A percentile compares a stretch with the other conserved stretches of the same genome.
phyloP scores from a whole-genome alignment of 2,888 invertebrate genomes.

The Ashinkailepas kermadecensis region DNA sequence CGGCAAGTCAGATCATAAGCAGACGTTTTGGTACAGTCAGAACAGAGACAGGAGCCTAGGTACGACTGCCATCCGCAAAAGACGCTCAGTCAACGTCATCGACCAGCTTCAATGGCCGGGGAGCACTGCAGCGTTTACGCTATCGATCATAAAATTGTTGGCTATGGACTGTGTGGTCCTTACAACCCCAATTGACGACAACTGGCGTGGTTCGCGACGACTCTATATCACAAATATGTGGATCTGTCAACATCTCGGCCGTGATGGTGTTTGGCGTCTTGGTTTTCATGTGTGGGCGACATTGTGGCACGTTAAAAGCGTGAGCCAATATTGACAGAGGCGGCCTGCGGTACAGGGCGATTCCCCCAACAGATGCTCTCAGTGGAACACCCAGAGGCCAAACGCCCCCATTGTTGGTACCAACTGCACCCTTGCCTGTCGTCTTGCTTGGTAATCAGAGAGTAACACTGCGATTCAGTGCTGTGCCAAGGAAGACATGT shows the following conservation, averaged over 20 bases:
- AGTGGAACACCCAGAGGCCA: background rate
- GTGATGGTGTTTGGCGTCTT: background rate
- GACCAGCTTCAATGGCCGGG: no score
- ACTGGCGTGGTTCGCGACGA: background rate
- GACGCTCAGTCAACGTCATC: no score
- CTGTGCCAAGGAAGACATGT: no score
- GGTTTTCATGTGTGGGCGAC: background rate
- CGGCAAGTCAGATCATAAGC: no score
- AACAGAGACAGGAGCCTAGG: no score
- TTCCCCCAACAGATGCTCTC: background rate
- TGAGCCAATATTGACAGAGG: background rate
- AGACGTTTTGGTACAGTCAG: no score
- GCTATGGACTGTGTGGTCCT: background rate
- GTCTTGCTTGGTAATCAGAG: no score
- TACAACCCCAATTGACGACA: background rate
- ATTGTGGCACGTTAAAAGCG: background rate
- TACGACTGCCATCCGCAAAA: no score
- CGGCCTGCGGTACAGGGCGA: background rate
- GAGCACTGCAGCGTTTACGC: no score
- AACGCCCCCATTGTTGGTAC: background rate
- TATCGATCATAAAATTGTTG: no score
- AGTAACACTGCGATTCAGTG: no score
- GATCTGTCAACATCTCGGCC: background rate
- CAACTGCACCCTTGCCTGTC: no score
- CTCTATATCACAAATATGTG: background rate